A percentile compares a stretch with the other conserved stretches of the same genome.
These are phyloP conservation scores for Rhinogobius similis DNA, from an alignment of 2,113 vertebrate genomes.

Conservation along the genomic window DNA sequence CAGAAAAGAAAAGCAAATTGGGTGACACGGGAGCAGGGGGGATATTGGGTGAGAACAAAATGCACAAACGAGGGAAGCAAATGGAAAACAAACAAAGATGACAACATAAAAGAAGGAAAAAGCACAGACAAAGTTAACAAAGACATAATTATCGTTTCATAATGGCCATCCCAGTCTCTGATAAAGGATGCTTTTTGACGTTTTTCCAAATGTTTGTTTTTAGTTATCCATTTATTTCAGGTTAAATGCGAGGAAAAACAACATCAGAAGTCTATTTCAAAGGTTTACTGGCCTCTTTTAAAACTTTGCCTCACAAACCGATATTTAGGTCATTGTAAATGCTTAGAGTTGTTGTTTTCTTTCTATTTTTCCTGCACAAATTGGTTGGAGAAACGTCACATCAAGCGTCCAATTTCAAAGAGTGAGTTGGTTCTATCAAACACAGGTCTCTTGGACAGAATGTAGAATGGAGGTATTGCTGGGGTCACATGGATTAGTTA, in stretches of 20 bases:
- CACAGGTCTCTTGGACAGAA: slow-evolving; percentile 29
- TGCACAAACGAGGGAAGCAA: neutral
- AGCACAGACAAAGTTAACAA: slow-evolving; percentile 11
- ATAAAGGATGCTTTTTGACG: neutral
- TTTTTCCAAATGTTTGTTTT: neutral
- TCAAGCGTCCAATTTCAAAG: neutral
- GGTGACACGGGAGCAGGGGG: neutral
- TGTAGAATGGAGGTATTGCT: slow-evolving; percentile 43
- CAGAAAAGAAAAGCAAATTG: neutral
- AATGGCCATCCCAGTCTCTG: slow-evolving; percentile 6
- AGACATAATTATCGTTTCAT: slow-evolving; percentile 27
- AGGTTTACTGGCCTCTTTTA: too few relatives aligned
- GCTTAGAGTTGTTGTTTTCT: too few relatives aligned
- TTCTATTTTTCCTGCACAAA: too few relatives aligned
- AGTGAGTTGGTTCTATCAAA: slow-evolving; percentile 3
- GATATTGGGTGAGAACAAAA: neutral
- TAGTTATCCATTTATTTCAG: neutral
- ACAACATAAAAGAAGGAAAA: neutral
- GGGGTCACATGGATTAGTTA: slow-evolving; percentile 58
- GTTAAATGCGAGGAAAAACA: too few relatives aligned
- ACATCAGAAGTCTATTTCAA: too few relatives aligned
- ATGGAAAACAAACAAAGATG: neutral
- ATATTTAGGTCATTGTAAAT: too few relatives aligned
- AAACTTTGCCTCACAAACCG: too few relatives aligned
- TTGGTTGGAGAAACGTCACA: neutral